Conservation (phyloP, 2,797 vertebrate genomes). For the Discoglossus pictus region DNA sequence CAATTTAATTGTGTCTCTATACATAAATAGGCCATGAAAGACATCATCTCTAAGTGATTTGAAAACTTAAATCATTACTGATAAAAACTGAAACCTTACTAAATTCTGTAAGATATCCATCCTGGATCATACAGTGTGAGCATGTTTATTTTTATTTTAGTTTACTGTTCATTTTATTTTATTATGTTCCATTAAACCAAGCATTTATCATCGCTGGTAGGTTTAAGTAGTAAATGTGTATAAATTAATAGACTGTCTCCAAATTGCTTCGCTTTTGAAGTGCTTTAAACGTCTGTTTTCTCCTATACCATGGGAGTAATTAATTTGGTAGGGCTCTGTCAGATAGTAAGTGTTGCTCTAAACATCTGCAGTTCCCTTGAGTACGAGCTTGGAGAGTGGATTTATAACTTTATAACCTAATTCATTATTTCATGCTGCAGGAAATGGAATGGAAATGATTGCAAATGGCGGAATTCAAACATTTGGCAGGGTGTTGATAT, state of each 20-base stretch:
- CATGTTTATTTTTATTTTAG: too few relatives aligned
- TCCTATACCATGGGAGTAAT: slow-evolving; percentile 23
- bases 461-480: slow-evolving; percentile 57
- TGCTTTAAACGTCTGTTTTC: slow-evolving; percentile 5
- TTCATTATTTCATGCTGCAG: slow-evolving; percentile 60
- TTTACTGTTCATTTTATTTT: too few relatives aligned
- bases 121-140: too few relatives aligned
- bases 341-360: slow-evolving; percentile 35
- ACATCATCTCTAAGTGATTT: too few relatives aligned
- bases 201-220: too few relatives aligned
- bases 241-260: background rate
- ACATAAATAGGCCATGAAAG: too few relatives aligned
- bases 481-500: slow-evolving; percentile 52
- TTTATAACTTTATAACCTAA: slow-evolving; percentile 57
- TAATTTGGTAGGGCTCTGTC: slow-evolving; percentile 46
- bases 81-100: too few relatives aligned
- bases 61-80: too few relatives aligned
- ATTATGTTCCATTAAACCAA: too few relatives aligned
- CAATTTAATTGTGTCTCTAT: too few relatives aligned
- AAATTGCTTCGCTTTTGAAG: slow-evolving; percentile 15
- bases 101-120: too few relatives aligned
- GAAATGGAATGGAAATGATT: slow-evolving; percentile 60
- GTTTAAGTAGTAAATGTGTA: background rate
- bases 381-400: slow-evolving; percentile 53
- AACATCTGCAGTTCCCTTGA: slow-evolving; percentile 43